A percentile compares a stretch with the other conserved stretches of the same genome.
Evolutionary conservation across 2,888 invertebrate genomes (phyloP).

Genomic region (Seladonia tumulorum): DNA sequence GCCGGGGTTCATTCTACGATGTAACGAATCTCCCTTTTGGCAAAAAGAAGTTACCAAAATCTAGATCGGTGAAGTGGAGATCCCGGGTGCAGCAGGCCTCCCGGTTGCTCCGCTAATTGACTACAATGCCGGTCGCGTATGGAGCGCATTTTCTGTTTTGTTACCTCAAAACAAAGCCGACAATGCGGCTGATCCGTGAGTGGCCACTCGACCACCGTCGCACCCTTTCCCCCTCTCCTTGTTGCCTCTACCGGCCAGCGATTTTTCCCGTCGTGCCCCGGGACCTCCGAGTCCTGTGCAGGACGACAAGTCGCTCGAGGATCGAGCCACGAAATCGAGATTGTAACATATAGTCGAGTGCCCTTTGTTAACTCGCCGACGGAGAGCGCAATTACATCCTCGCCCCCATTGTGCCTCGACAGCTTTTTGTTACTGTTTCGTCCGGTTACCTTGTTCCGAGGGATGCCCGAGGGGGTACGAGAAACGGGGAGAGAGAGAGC

Average conservation of each 20-base stretch:
- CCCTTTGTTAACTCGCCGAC: constrained; percentile 66
- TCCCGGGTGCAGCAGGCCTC: constrained; percentile 34
- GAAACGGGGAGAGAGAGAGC: background rate
- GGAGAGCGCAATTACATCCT: constrained; percentile 81
- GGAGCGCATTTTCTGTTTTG: constrained; percentile 83
- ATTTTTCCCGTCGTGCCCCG: constrained; percentile 2
- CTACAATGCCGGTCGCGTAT: constrained; percentile 80
- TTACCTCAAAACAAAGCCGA: constrained; percentile 83
- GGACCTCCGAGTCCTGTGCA: background rate
- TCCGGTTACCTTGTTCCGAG: constrained; percentile 48
- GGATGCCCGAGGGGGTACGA: background rate
- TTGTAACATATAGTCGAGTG: constrained; percentile 75
- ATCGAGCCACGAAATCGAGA: constrained; percentile 72
- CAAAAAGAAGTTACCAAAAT: constrained; percentile 57
- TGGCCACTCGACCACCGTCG: constrained; percentile 69
- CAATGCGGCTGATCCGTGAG: constrained; percentile 77
- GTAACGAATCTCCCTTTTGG: constrained; percentile 6
- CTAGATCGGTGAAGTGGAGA: constrained; percentile 41
- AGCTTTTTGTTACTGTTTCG: constrained; percentile 83
- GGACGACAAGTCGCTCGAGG: constrained; percentile 49
- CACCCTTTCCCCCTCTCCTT: constrained; percentile 15
- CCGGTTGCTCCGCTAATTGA: constrained; percentile 79
- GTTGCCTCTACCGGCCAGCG: background rate
- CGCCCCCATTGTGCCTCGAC: constrained; percentile 79
- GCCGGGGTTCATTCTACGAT: background rate